Conservation (phyloP, 2,888 invertebrate genomes). For the Leucoma salicis region DNA sequence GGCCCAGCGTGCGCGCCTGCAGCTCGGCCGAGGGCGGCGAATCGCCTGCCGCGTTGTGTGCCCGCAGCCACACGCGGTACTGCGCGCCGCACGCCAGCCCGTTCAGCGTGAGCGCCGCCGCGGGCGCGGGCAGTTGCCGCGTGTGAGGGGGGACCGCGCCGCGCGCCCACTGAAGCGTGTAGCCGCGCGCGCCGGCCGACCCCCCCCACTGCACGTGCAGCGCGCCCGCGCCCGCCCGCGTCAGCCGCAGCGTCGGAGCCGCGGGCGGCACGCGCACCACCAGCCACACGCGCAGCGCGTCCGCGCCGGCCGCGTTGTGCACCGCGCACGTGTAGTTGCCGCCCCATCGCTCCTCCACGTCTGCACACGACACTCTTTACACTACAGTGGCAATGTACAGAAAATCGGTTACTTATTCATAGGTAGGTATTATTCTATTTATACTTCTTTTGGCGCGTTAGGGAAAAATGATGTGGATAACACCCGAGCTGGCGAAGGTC, state of each 20-base stretch:
- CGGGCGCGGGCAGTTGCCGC: slow-evolving; percentile 65
- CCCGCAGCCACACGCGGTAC: slow-evolving; percentile 85
- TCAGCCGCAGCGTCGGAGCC: slow-evolving; percentile 82
- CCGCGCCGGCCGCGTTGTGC: slow-evolving; percentile 90
- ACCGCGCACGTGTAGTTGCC: slow-evolving; percentile 90
- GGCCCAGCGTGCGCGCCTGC: slow-evolving; percentile 77
- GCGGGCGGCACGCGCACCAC: slow-evolving; percentile 73
- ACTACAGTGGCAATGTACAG: no score
- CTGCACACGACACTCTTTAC: no score
- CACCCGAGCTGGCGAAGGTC: no score
- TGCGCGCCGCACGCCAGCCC: slow-evolving; percentile 87
- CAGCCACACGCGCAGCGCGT: slow-evolving; percentile 81
- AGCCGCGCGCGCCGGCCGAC: slow-evolving; percentile 71
- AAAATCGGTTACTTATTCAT: no score
- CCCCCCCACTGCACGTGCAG: slow-evolving; percentile 66
- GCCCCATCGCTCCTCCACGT: slow-evolving; percentile 83
- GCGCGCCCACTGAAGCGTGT: slow-evolving; percentile 37
- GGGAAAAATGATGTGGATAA: no score
- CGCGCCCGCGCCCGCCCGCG: slow-evolving; percentile 86
- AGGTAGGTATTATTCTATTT: no score
- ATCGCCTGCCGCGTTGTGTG: slow-evolving; percentile 86
- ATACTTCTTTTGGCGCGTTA: no score
- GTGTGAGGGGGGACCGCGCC: slow-evolving; percentile 80
- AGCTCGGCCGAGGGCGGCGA: slow-evolving; percentile 81
- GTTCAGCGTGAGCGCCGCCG: slow-evolving; percentile 76